A percentile compares a stretch with the other conserved stretches of the same genome.
Conservation (phyloP, 2,113 vertebrate species). For the Petaurus breviceps region DNA sequence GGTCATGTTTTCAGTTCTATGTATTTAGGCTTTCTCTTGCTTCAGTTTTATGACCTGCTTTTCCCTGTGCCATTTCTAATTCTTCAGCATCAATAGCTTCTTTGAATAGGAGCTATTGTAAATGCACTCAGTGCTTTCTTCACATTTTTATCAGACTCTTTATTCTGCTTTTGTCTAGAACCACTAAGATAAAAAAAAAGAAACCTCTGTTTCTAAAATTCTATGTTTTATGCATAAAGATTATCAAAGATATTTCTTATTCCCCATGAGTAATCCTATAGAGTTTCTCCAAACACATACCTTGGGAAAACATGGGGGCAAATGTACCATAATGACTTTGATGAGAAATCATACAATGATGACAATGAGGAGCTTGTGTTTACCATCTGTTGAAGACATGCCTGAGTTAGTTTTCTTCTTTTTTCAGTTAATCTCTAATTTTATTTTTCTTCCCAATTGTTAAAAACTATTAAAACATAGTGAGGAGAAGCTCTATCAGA, state of each 20-base stretch:
- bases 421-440: constrained; percentile 66
- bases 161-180: constrained; percentile 25
- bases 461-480: constrained; percentile 62
- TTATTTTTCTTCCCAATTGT: constrained; percentile 67
- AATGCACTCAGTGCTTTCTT: not conserved
- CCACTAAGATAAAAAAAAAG: constrained; percentile 28
- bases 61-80: not conserved
- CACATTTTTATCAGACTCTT: not conserved
- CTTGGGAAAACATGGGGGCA: constrained; percentile 60
- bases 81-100: not conserved
- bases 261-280: constrained; percentile 56
- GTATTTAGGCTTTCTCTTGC: not conserved
- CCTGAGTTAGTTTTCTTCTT: constrained; percentile 69
- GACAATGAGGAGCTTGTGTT: constrained; percentile 72
- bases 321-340: constrained; percentile 75
- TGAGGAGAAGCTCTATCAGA: constrained; percentile 42
- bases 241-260: constrained; percentile 61
- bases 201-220: constrained; percentile 62
- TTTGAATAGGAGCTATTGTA: not conserved
- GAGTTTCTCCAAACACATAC: constrained; percentile 41
- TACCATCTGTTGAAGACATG: constrained; percentile 70
- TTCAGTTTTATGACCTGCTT: not conserved
- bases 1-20: not conserved
- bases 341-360: constrained; percentile 76
- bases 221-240: constrained; percentile 54